Conservation (phyloP, 2,888 invertebrate species). For the Nyleta sp. region DNA sequence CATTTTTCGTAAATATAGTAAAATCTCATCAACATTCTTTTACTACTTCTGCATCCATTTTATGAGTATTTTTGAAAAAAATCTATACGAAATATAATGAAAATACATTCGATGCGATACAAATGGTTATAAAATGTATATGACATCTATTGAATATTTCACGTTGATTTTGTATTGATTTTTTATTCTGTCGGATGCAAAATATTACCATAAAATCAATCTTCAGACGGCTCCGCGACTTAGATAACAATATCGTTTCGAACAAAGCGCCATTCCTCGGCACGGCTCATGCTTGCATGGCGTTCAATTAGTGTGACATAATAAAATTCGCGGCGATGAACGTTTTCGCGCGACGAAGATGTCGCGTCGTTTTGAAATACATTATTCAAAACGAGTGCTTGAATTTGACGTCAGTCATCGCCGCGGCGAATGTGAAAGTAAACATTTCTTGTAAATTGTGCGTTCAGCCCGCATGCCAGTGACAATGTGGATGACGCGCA, state of each 20-base stretch:
- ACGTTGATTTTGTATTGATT: too few species aligned
- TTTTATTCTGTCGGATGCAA: too few species aligned
- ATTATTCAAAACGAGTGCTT: slow-evolving; percentile 36
- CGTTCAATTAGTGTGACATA: slow-evolving; percentile 23
- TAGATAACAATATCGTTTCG: slow-evolving; percentile 3
- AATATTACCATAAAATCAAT: too few species aligned
- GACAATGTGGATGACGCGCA: slow-evolving; percentile 42
- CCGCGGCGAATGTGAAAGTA: slow-evolving; percentile 4
- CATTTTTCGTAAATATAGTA: too few species aligned
- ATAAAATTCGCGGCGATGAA: slow-evolving; percentile 6
- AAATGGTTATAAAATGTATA: too few species aligned
- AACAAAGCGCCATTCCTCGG: too few species aligned
- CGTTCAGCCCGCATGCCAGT: slow-evolving; percentile 32
- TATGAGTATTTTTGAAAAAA: too few species aligned
- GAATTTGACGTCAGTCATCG: slow-evolving; percentile 32
- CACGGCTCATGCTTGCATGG: not conserved
- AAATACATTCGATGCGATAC: too few species aligned
- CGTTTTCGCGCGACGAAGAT: slow-evolving; percentile 30
- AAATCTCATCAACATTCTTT: too few species aligned
- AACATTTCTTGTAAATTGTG: slow-evolving; percentile 48
- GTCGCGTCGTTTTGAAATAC: slow-evolving; percentile 36
- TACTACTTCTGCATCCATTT: too few species aligned
- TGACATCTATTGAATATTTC: too few species aligned
- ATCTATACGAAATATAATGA: too few species aligned
- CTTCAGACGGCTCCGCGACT: not conserved